A percentile compares a stretch with the other conserved stretches of the same genome.
phyloP scores from a whole-genome alignment of 1,140 invertebrate genomes.

The Hyposmocoma kahamanoa region DNA sequence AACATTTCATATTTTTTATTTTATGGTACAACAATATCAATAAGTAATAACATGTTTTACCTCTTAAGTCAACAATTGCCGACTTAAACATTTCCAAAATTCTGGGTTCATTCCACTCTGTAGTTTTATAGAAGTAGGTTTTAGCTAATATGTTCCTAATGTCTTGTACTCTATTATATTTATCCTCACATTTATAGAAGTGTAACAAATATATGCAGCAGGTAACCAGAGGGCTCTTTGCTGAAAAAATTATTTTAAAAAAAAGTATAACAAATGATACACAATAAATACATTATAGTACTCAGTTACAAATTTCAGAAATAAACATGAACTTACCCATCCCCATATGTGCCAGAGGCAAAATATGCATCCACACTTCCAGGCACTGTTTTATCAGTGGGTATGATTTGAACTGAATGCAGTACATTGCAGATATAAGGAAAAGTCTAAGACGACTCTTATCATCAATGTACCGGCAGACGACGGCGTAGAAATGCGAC shows the following conservation, averaged over 20 bases:
- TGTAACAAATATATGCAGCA: slow-evolving; percentile 61
- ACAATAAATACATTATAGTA: too few species aligned
- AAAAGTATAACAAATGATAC: too few species aligned
- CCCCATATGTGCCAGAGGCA: slow-evolving; percentile 52
- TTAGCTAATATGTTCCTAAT: slow-evolving; percentile 47
- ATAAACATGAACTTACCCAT: slow-evolving; percentile 53
- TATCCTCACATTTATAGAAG: slow-evolving; percentile 60
- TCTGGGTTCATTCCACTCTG: slow-evolving; percentile 55
- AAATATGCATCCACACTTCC: slow-evolving; percentile 56
- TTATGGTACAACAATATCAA: too few species aligned
- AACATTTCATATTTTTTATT: background rate
- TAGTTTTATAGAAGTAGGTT: slow-evolving; percentile 56
- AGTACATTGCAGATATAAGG: slow-evolving; percentile 67
- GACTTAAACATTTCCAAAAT: slow-evolving; percentile 57
- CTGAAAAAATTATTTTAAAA: too few species aligned
- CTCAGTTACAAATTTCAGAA: too few species aligned
- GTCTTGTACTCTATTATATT: slow-evolving; percentile 45
- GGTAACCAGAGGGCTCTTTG: slow-evolving; percentile 55
- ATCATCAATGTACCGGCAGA: slow-evolving; percentile 49
- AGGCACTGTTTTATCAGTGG: slow-evolving; percentile 54
- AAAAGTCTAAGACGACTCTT: slow-evolving; percentile 52
- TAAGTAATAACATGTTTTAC: slow-evolving; percentile 18
- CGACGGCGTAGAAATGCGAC: slow-evolving; percentile 58
- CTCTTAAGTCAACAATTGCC: slow-evolving; percentile 39
- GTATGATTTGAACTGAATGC: slow-evolving; percentile 52